These are phyloP conservation scores for Leptinotarsa juncta DNA, from an alignment of 2,888 invertebrate species.

Conservation along the genomic window DNA sequence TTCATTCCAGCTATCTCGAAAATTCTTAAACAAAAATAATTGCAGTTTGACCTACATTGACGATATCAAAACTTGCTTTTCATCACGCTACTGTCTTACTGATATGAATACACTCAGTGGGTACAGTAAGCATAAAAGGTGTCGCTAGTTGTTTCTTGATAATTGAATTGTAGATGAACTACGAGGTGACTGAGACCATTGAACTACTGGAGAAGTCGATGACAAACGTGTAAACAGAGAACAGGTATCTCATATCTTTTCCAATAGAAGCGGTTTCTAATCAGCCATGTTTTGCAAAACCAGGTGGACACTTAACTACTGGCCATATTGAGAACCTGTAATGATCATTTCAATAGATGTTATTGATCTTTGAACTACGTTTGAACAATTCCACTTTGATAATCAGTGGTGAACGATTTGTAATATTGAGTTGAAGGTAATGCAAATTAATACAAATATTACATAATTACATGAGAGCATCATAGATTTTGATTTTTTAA, in stretches of 20 bases:
- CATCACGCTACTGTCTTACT: neutral
- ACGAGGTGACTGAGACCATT: neutral
- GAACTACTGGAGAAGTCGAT: constrained; percentile 5
- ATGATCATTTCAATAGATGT: neutral
- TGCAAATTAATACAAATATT: no score
- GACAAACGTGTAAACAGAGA: neutral
- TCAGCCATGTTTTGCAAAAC: neutral
- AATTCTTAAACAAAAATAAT: neutral
- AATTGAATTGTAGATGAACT: neutral
- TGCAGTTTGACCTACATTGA: neutral
- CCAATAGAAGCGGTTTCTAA: constrained; percentile 1
- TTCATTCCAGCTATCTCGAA: neutral
- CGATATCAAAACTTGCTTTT: neutral
- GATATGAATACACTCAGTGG: neutral
- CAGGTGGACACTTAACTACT: neutral
- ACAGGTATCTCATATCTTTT: neutral
- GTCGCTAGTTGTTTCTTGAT: neutral
- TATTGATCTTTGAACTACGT: neutral
- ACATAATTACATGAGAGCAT: no score
- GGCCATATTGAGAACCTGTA: neutral
- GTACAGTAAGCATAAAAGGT: neutral
- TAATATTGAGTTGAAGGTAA: neutral
- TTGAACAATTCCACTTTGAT: no score
- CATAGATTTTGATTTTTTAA: no score
- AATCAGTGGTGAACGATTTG: neutral